phyloP scores from a whole-genome alignment of 1,140 invertebrate genomes.

The Brachionus plicatilis region DNA sequence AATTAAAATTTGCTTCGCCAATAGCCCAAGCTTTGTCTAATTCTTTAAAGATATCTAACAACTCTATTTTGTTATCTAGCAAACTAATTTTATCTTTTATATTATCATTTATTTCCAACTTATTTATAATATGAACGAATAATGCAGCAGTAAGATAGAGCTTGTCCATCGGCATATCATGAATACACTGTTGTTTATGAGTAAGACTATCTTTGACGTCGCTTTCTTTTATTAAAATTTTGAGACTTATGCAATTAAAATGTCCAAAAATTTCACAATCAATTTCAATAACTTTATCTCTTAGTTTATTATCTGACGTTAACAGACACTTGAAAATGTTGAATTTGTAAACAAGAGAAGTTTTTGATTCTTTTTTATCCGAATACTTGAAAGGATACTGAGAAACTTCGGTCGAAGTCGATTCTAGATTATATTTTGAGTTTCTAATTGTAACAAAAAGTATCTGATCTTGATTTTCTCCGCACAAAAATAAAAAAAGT shows the following conservation, averaged over 20 bases:
- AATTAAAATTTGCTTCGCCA: not conserved
- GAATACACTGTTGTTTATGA: not conserved
- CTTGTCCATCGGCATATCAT: constrained; percentile 4
- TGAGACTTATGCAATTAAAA: not conserved
- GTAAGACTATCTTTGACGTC: not conserved
- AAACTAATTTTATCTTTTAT: not conserved
- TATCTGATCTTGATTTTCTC: not conserved
- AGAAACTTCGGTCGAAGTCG: not conserved
- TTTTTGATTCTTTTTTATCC: not conserved
- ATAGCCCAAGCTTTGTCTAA: not conserved
- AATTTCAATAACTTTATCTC: not conserved
- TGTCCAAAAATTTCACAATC: not conserved
- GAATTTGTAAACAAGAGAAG: not conserved
- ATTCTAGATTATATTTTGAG: not conserved
- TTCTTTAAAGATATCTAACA: not conserved
- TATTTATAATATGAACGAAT: not conserved
- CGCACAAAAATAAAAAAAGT: not conserved
- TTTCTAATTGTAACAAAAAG: not conserved
- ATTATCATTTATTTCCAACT: not conserved
- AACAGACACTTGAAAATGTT: not conserved
- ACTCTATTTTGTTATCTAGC: not conserved
- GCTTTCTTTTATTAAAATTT: not conserved
- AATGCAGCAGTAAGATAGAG: constrained; percentile 1
- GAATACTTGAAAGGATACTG: not conserved
- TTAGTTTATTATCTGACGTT: not conserved